A percentile compares a stretch with the other conserved stretches of the same genome.
Evolutionary conservation across 2,797 vertebrate genomes (phyloP).

Genomic region (Picus viridis): DNA sequence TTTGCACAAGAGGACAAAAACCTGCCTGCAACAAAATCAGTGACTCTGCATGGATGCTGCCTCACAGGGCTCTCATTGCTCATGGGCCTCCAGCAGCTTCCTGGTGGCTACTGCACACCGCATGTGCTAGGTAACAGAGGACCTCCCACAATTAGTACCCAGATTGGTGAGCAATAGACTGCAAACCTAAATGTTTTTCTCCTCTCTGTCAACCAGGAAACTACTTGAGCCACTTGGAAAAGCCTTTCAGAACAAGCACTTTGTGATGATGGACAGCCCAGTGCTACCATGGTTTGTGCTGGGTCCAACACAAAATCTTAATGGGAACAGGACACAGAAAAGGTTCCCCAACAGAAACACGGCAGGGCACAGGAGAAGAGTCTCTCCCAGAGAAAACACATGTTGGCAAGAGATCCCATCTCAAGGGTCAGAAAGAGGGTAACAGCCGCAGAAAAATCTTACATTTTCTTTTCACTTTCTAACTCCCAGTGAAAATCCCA

Average conservation of each 20-base stretch:
- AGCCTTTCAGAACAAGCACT: background rate
- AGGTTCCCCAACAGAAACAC: background rate
- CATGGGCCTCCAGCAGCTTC: background rate
- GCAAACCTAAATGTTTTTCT: conserved; percentile 11
- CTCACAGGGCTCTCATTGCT: background rate
- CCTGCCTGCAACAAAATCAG: background rate
- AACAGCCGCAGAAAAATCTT: background rate
- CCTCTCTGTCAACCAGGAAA: conserved; percentile 38
- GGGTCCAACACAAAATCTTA: background rate
- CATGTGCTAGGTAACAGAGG: background rate
- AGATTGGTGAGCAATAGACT: background rate
- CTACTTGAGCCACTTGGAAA: conserved; percentile 17
- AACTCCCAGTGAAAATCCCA: background rate
- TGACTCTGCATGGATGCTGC: background rate
- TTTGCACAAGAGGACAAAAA: background rate
- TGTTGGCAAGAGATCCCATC: background rate
- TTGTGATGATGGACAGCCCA: background rate
- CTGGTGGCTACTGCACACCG: background rate
- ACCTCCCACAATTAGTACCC: background rate
- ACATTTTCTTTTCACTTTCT: background rate
- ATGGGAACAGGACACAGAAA: accelerated
- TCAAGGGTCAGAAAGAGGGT: background rate
- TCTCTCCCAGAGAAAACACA: background rate
- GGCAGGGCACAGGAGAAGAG: background rate
- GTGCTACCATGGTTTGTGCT: background rate